Evolutionary conservation across 2,888 invertebrate genomes (phyloP).

Genomic region (Fissipunctia ypsillon): DNA sequence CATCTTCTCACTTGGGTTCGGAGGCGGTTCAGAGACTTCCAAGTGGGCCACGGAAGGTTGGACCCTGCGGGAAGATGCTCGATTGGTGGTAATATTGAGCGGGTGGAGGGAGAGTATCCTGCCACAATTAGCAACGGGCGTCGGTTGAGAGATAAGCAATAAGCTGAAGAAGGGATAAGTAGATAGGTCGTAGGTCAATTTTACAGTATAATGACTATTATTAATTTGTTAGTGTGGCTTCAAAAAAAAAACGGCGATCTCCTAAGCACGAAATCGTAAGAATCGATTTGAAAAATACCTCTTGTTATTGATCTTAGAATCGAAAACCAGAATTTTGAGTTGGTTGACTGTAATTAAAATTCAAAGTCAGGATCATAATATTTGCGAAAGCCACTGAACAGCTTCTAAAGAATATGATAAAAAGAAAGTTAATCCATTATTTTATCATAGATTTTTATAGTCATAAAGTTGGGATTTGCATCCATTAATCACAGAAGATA

Average conservation of each 20-base stretch:
- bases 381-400: slow-evolving; percentile 38
- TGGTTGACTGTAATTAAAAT: slow-evolving; percentile 38
- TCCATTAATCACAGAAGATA: slow-evolving; percentile 24
- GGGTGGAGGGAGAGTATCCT: not conserved
- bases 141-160: not conserved
- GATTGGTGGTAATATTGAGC: not conserved
- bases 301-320: not conserved
- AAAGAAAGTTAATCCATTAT: slow-evolving; percentile 43
- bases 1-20: no score
- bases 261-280: not conserved
- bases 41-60: not conserved
- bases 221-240: not conserved
- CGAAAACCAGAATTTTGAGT: slow-evolving; percentile 1
- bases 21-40: not conserved
- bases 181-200: not conserved
- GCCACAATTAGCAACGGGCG: not conserved
- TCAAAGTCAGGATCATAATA: slow-evolving; percentile 36
- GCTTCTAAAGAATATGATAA: slow-evolving; percentile 6
- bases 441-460: slow-evolving; percentile 5
- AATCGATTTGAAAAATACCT: not conserved
- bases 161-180: not conserved
- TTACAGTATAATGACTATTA: not conserved
- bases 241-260: not conserved
- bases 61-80: not conserved
- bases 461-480: not conserved